Base-by-base conservation (phyloP, 2,888 invertebrate species). In the Sarcophaga carnaria region DNA sequence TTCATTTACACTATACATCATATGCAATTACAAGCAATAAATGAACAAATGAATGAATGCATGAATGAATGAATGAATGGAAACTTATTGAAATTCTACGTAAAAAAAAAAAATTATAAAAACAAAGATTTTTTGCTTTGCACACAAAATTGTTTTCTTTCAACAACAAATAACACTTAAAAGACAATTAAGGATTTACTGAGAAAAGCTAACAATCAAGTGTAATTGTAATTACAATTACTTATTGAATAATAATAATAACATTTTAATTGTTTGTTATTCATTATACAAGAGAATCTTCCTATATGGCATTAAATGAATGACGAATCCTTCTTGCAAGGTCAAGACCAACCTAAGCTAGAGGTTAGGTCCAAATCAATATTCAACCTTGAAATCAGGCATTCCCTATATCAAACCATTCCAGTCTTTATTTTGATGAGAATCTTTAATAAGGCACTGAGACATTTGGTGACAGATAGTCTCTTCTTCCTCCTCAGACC, bases 181-280 rank as follows among this genome's bases (percentile, higher is more conserved):
- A 5, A 78, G 66, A 74, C 27, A 78, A 72, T 78, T 83, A 77
- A 77, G 70, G 77, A 71, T 82, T 82, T 82, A 71, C 47, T 54
- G 20, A 75, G 69, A 71, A 72, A 64, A 17, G n/a, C 49, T 20
- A 66, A n/a, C 66, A 62, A 47, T 47, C 3, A 69, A 69, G 67
- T 63, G 63, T 45, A 37, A 37, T 37, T 37, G 10, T 22, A 11
- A 69, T 49, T 20, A 62, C 5, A 75, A 67, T 62, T 75, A 67
- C 27, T 49, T 62, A 20, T 60, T 25, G 17, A 47, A 67, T 27
- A 14, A 14, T 37, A 4, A 45, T 14, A 8, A 11, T 69, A 47
- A 66, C 8, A 45, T 12, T 80, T 25, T 72, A 71, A 64, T 80
- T 71, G 49, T 71, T 64, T 20, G 27, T 59, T 47, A 63, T 69